Evolutionary conservation across 1,140 invertebrate species (phyloP), one percentile per base, ranked within the genome.

Genomic region (Drosophila willistoni): DNA sequence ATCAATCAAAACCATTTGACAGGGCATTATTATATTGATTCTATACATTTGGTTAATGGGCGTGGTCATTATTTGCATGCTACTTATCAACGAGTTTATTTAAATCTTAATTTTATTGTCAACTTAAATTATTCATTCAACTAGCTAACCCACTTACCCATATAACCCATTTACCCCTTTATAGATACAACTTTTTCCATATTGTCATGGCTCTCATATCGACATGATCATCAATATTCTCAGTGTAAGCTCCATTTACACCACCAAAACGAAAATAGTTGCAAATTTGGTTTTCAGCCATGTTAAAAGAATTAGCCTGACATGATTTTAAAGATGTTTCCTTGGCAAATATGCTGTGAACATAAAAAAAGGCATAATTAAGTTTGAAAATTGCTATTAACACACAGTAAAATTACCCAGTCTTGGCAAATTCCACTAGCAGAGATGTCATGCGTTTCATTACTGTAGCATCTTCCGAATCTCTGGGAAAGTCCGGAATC

Each of bases 391-490:
- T 14, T 1, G 25, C 12, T 9, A 44, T 7, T 91, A 25, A 25
- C 64, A 61, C 92, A 91, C n/a, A n/a, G n/a, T n/a, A n/a, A n/a
- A 12, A 79, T 7, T 55, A 87, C 83, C 83, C 83, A 2, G 69
- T 79, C 68, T 70, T 70, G n/a, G 59, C 76, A 42, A 87, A 87
- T 22, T 87, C 70, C 0, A 67, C 44, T 33, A 79, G 14, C 3
- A 87, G 5, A 7, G 34, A 17, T 13, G 72, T 73, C 42, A 87
- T 29, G 0, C 79, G 66, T 44, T 76, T 25, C 0, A 33, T 13
- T 1, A 81, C 68, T 13, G 34, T 10, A 10, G 81, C 61, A 62
- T 85, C 74, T 7, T 62, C 51, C 0, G 79, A 76, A 25, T 74
- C 72, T 33, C 69, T 62, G 6, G 64, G 41, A 54, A 68, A 91